Evolutionary conservation across 2,797 vertebrate species (phyloP).

Genomic region (Anomalospiza imberbis): DNA sequence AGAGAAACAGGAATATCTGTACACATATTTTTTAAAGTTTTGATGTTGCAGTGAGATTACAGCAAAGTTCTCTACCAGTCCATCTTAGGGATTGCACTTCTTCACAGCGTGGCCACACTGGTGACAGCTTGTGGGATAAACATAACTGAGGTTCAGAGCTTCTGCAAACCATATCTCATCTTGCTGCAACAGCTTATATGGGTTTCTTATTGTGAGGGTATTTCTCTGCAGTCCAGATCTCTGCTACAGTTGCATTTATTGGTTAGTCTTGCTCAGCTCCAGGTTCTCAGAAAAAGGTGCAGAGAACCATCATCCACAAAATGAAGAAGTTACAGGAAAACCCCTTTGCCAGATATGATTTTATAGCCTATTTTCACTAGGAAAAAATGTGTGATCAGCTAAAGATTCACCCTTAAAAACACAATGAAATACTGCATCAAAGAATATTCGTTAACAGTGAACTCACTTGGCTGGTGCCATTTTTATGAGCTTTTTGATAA

Average conservation of each 20-base stretch:
- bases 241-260: background rate
- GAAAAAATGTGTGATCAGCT: background rate
- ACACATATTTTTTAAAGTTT: background rate
- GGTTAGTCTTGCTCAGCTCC: background rate
- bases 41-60: background rate
- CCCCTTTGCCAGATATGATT: accelerated
- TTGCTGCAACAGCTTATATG: background rate
- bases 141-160: background rate
- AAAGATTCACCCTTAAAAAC: background rate
- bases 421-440: background rate
- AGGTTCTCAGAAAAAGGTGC: background rate
- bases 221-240: background rate
- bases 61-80: background rate
- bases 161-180: background rate
- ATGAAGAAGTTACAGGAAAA: background rate
- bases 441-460: background rate
- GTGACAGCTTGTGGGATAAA: background rate
- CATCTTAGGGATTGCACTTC: background rate
- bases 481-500: background rate
- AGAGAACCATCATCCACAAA: background rate
- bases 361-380: background rate
- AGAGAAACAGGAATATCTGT: background rate
- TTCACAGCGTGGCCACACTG: accelerated
- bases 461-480: background rate
- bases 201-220: background rate